Evolutionary conservation across 2,888 invertebrate species (phyloP).

Genomic region (Iselma pallidipennis): DNA sequence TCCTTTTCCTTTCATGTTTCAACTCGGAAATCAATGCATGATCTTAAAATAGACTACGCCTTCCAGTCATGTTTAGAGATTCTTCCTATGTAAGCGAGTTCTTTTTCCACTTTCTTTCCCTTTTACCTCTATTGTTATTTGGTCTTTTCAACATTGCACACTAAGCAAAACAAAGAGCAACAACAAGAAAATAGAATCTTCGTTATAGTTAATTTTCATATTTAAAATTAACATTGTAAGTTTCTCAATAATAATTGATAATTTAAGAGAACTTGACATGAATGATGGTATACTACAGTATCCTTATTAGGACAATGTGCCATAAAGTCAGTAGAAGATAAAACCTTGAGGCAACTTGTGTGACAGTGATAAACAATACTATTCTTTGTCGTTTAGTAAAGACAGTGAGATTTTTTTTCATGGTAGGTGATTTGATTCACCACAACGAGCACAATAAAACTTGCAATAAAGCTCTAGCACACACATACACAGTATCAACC

Average conservation of each 20-base stretch:
- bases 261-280: background rate
- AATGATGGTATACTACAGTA: constrained; percentile 9
- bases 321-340: constrained; percentile 21
- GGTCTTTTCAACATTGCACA: background rate
- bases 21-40: background rate
- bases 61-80: background rate
- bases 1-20: background rate
- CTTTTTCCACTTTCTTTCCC: background rate
- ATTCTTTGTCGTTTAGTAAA: constrained; percentile 9
- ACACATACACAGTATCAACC: no score
- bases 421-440: background rate
- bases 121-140: background rate
- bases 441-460: constrained; percentile 19
- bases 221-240: background rate
- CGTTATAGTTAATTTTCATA: background rate
- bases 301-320: constrained; percentile 20
- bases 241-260: background rate
- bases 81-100: background rate
- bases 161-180: background rate
- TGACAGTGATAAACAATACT: constrained; percentile 19
- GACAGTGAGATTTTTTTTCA: constrained; percentile 9
- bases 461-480: constrained; percentile 17
- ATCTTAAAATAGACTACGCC: background rate
- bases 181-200: background rate
- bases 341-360: constrained; percentile 13